Percentiles rank a stretch among this genome's conserved stretches.
These are phyloP conservation scores for Sebastolobus alascanus DNA, from an alignment of 2,797 vertebrate species.

Conservation along the genomic window DNA sequence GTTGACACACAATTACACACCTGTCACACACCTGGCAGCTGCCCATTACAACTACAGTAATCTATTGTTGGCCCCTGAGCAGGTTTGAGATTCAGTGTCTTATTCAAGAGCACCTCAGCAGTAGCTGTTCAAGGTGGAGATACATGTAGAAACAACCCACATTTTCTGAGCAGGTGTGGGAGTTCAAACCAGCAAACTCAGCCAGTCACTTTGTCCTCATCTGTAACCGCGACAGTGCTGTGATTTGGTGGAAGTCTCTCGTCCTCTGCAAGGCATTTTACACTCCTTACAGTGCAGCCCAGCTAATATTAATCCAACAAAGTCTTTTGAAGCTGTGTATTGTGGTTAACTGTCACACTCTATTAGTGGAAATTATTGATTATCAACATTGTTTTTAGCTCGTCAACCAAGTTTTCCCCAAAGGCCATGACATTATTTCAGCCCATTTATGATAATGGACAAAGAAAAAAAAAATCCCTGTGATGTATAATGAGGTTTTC, in stretches of 20 bases:
- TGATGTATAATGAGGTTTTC: neutral
- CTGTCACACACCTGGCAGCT: slow-evolving; percentile 16
- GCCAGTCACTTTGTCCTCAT: too few species aligned
- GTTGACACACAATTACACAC: neutral
- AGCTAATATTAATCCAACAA: neutral
- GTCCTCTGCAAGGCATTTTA: neutral
- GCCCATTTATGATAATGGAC: neutral
- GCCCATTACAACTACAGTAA: neutral
- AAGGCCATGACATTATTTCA: neutral
- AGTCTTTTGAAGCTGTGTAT: neutral
- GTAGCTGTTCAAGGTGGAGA: neutral
- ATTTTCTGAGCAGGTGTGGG: neutral
- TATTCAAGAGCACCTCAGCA: neutral
- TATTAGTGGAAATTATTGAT: neutral
- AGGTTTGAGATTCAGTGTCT: neutral
- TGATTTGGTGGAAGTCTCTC: neutral
- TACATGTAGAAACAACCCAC: neutral
- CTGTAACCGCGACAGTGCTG: neutral
- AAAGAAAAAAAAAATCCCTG: neutral
- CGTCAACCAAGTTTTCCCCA: neutral
- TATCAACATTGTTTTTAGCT: neutral
- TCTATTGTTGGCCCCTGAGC: neutral
- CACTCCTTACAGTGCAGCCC: neutral
- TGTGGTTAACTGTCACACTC: neutral
- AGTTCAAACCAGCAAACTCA: neutral